Evolutionary conservation across 1,140 invertebrate species (phyloP).

Genomic region (Ips nitidus): DNA sequence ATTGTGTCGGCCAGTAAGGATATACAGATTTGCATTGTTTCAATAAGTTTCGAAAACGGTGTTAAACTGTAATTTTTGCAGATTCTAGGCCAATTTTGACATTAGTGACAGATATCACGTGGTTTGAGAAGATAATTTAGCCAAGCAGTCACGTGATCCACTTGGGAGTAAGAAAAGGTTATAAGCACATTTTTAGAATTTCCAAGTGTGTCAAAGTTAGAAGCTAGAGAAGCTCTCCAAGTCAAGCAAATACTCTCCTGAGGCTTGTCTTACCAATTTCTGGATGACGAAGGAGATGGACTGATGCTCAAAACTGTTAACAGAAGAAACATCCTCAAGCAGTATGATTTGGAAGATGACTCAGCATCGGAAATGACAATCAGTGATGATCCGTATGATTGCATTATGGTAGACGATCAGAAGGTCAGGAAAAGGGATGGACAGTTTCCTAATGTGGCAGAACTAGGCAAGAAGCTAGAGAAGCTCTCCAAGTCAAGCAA

Average conservation of each 20-base stretch:
- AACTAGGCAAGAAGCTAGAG: conserved; percentile 55
- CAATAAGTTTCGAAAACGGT: no score
- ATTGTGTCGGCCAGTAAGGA: no score
- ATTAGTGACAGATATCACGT: no score
- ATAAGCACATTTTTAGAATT: conserved; percentile 29
- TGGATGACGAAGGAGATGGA: conserved; percentile 63
- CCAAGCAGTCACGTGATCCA: no score
- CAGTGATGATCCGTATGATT: conserved; percentile 70
- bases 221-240: conserved; percentile 56
- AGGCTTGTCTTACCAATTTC: no score
- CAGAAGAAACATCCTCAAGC: conserved; percentile 67
- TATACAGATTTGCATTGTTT: no score
- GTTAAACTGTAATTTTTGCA: no score
- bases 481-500: conserved; percentile 53
- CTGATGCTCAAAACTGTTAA: conserved; percentile 66
- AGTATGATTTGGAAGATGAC: conserved; percentile 60
- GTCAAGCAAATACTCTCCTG: conserved; percentile 50
- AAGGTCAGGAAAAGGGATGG: conserved; percentile 47
- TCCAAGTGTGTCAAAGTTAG: conserved; percentile 52
- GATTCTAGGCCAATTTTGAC: no score
- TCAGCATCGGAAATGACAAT: conserved; percentile 65
- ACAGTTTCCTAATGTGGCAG: conserved; percentile 51
- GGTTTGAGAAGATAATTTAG: no score
- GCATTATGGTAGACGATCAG: conserved; percentile 73
- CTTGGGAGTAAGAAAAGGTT: no score